Evolutionary conservation across 1,140 invertebrate genomes (phyloP).

Genomic region (Armadillidium nasatum): DNA sequence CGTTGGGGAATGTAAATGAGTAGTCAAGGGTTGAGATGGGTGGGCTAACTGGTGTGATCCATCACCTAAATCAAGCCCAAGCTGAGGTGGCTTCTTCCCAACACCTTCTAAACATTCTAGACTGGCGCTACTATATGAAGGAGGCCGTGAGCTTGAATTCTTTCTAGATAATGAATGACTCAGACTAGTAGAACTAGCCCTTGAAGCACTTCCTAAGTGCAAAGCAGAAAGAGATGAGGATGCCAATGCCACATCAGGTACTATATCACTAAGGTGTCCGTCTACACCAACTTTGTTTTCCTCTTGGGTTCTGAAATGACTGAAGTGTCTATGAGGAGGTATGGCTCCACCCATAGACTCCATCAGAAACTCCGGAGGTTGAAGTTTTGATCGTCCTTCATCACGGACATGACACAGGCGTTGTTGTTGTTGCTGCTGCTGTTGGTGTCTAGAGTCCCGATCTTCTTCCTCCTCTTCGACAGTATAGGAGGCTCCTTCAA

Average conservation of each 20-base stretch:
- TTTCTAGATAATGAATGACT: not conserved
- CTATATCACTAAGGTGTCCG: constrained; percentile 69
- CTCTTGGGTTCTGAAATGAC: constrained; percentile 9
- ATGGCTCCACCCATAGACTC: constrained; percentile 33
- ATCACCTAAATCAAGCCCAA: not conserved
- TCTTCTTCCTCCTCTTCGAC: constrained; percentile 34
- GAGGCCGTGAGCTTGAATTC: not conserved
- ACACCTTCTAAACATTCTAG: not conserved
- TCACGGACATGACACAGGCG: constrained; percentile 39
- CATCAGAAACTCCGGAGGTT: constrained; percentile 40
- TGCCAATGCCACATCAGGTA: constrained; percentile 85
- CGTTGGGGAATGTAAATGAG: not conserved
- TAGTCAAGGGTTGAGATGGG: not conserved
- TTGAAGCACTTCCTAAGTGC: constrained; percentile 18
- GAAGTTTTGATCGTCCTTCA: constrained; percentile 38
- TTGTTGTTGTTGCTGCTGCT: constrained; percentile 18
- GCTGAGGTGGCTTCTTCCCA: not conserved
- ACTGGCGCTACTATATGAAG: not conserved
- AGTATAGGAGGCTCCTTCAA: constrained; percentile 55
- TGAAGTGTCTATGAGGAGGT: constrained; percentile 20
- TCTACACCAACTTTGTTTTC: constrained; percentile 12
- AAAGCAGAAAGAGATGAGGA: constrained; percentile 59
- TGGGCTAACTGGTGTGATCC: not conserved
- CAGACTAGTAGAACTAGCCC: not conserved
- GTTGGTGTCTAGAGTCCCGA: not conserved